Base-by-base conservation (phyloP, 1,140 invertebrate species). In the Halesus radiatus region DNA sequence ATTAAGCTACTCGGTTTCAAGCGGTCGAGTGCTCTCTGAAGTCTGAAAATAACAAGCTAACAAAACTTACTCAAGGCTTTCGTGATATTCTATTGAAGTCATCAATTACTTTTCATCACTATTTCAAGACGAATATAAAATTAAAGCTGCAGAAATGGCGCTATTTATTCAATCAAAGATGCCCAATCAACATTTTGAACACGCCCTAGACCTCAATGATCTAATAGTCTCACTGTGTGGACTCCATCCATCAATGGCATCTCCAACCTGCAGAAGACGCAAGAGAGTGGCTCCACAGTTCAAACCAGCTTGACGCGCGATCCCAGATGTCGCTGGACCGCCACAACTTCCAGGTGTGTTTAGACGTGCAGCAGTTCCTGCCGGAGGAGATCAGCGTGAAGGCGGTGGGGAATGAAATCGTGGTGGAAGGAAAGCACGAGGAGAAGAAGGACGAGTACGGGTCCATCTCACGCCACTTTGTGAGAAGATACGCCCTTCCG, bases 321-420 rank as follows among this genome's bases (percentile, higher is more conserved):
- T 91, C 90, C 0, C 88, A 85, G 16, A 84, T 91, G 1, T 78
- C 80, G 1, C 29, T 56, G 18, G 90, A 92, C 74, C 92, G 92
- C 45, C 90, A 93, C 50, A 90, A 91, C 3, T 93, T 93, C 81
- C 91, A 95, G 85, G 92, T 94, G 0, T 92, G 91, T 81, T 86
- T 96, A 85, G 96, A 98, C 85, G 95, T 98, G 0, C 93, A 95
- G 56, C 95, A 97, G 82, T 98, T 98, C 85, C 89, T 92, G 53
- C 95, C 96, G 0, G 93, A 95, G 62, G 96, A 98, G 86, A 93
- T 98, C 13, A 91, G 91, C 7, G 95, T 98, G 1, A 96, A 95
- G 85, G 94, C 93, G 0, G 92, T 93, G 3, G 94, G 96, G 64
- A 93, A 93, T 64, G 90, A 88, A 6, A 89, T 95, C 0, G 85